Evolutionary conservation across 2,888 invertebrate genomes (phyloP).

Genomic region (Cryptosula pallasiana): DNA sequence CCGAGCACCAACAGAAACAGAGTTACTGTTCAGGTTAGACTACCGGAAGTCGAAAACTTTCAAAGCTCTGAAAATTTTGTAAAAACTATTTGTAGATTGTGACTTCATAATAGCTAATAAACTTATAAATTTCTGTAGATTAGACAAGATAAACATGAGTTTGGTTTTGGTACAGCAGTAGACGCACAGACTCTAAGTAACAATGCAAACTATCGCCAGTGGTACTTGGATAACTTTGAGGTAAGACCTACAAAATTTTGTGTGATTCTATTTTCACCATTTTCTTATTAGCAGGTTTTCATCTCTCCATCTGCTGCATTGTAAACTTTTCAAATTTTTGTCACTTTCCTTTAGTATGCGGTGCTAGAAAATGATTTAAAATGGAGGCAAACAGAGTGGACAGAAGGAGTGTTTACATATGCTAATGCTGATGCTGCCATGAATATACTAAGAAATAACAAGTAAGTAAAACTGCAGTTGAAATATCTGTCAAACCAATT

Average conservation of each 20-base stretch:
- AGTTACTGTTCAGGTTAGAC: not conserved
- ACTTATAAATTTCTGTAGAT: no score
- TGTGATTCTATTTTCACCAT: no score
- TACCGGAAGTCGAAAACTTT: not conserved
- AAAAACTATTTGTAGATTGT: no score
- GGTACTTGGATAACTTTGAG: conserved; percentile 35
- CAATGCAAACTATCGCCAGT: conserved; percentile 28
- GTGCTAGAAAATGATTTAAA: conserved; percentile 34
- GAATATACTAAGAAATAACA: conserved; percentile 1
- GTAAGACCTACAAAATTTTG: not conserved
- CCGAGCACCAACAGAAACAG: not conserved
- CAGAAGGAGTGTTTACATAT: conserved; percentile 8
- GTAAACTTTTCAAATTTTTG: no score
- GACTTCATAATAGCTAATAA: no score
- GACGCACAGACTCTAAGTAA: conserved; percentile 28
- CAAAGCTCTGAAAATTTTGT: no score
- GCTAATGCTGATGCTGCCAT: conserved; percentile 6
- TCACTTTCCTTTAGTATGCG: conserved; percentile 29
- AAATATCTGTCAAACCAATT: no score
- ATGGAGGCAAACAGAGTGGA: conserved; percentile 33
- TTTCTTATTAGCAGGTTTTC: no score
- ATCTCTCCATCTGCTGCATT: no score
- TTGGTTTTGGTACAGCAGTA: conserved; percentile 34
- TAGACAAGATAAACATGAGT: conserved; percentile 26
- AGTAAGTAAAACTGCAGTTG: conserved; percentile 6